Conservation (phyloP, 2,888 invertebrate species). For the Seira musarum region DNA sequence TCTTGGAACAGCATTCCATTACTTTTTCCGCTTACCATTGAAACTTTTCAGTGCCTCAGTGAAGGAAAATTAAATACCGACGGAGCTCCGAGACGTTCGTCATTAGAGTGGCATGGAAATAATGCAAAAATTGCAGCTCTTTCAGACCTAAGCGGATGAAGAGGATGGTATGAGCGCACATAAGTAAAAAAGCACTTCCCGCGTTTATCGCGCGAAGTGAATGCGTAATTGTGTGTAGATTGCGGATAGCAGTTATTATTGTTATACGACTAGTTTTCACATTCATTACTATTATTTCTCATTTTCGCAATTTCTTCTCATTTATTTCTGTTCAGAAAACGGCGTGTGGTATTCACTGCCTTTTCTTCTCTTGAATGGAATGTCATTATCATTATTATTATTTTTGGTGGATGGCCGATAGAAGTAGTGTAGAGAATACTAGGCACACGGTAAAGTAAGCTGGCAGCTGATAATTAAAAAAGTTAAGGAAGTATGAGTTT, state of each 20-base stretch:
- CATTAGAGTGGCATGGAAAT: no score
- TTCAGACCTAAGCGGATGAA: no score
- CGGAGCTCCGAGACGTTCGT: no score
- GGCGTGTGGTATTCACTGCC: not conserved
- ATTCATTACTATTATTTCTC: constrained; percentile 1
- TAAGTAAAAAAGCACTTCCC: no score
- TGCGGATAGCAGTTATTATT: not conserved
- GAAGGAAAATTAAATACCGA: no score
- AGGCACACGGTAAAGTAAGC: constrained; percentile 24
- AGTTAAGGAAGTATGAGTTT: constrained; percentile 54
- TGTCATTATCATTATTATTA: constrained; percentile 50
- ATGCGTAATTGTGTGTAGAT: not conserved
- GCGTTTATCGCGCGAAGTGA: not conserved
- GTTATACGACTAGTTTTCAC: not conserved
- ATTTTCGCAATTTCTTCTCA: constrained; percentile 1
- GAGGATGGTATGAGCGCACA: no score
- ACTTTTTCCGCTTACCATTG: no score
- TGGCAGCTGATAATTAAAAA: constrained; percentile 56
- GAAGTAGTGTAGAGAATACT: not conserved
- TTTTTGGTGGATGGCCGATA: constrained; percentile 11
- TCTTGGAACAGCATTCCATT: no score
- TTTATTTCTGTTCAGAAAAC: not conserved
- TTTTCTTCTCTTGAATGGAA: constrained; percentile 29
- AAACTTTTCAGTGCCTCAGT: no score
- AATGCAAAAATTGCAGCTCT: no score